phyloP scores from a whole-genome alignment of 2,113 vertebrate species.

The Odocoileus virginianus region DNA sequence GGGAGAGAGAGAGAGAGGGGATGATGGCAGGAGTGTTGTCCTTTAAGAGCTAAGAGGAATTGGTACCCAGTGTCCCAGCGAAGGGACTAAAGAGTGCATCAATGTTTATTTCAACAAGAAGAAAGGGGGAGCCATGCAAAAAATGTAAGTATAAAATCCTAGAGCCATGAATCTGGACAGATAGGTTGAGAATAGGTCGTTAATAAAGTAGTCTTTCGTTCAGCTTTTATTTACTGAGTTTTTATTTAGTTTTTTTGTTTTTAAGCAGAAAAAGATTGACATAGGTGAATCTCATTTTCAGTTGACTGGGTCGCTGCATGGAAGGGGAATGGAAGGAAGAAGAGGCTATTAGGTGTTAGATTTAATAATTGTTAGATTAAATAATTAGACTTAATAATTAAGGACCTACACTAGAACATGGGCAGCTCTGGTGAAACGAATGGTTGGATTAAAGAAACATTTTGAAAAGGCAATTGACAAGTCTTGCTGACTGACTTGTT shows the following conservation, averaged over 20 bases:
- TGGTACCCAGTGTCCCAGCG: rapidly evolving
- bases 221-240: background rate
- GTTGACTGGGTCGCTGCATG: background rate
- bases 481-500: background rate
- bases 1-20: background rate
- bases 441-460: background rate
- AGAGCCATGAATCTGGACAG: background rate
- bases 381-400: background rate
- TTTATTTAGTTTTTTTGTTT: background rate
- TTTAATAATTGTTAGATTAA: background rate
- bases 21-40: background rate
- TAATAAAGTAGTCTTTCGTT: background rate
- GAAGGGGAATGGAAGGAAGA: background rate
- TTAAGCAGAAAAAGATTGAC: background rate
- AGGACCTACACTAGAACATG: background rate
- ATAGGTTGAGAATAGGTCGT: background rate
- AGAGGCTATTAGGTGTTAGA: background rate
- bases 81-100: background rate
- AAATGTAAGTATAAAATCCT: background rate
- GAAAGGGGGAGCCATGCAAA: background rate
- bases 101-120: background rate
- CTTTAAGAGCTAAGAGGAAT: background rate
- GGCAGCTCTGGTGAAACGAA: background rate
- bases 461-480: background rate
- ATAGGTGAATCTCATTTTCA: background rate